Base-by-base conservation (phyloP, 2,888 invertebrate species). In the Nemotelus pantherinus region DNA sequence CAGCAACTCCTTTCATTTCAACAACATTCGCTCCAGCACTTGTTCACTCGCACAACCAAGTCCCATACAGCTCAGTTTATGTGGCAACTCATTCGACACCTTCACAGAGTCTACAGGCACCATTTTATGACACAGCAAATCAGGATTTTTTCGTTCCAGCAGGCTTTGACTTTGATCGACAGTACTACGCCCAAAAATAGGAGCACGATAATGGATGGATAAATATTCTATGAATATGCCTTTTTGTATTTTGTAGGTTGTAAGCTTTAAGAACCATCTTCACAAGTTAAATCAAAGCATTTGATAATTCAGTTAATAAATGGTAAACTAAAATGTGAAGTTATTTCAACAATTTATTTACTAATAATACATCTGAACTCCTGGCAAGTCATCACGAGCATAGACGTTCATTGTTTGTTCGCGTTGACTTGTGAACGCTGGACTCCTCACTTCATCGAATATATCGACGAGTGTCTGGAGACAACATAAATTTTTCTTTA, bases 1-100 rank as follows among this genome's bases (percentile, higher is more conserved):
- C 72, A 39, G 60, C 47, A 5, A 60, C 72, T 5, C 60, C 60
- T 5, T 58, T 60, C n/a, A n/a, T 72, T 58, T 10, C 55, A 55
- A 53, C 53, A 10, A 74, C 63, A 39, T 25, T 39, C 7, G 60
- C 74, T 10, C 48, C 74, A 1, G 47, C 47, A 7, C 48, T 63
- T 39, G 55, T 41, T 10, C 72, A 72, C 6, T 39, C 60, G 3
- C 25, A 39, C 50, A 41, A 47, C 5, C 60, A 60, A 10, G 43
- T 74, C 39, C 74, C 74, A 2, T 63, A 74, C 25, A 74, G 74
- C 48, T n/a, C 74, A 3, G 63, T 74, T 5, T 74, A 60, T 39
- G 39, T 74, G 6, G 60, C 74, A 6, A 72, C 43, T 39, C 74
- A 74, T 60, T 6, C 74, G 3, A n/a, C 74, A 48, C 74, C 74